Conservation (phyloP, 2,113 vertebrate genomes). For the Pantherophis guttatus region DNA sequence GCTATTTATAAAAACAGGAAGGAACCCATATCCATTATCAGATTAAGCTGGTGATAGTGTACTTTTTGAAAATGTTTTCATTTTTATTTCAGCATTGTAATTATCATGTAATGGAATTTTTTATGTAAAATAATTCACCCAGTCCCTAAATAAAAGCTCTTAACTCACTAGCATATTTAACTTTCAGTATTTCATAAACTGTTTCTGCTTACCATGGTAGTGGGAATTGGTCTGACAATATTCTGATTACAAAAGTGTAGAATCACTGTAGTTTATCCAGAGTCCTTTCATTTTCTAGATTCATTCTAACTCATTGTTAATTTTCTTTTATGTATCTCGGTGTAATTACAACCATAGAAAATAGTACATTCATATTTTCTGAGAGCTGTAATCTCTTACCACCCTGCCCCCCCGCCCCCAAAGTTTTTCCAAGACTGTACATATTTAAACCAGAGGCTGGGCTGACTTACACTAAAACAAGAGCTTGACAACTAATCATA, state of each 20-base stretch:
- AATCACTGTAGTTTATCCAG: neutral
- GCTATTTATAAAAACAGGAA: slow-evolving; percentile 61
- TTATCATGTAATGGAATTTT: slow-evolving; percentile 18
- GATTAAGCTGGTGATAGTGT: slow-evolving; percentile 53
- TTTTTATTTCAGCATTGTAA: slow-evolving; percentile 43
- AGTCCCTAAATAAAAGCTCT: slow-evolving; percentile 19
- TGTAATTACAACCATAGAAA: neutral
- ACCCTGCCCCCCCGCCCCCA: neutral
- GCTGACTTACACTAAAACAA: neutral
- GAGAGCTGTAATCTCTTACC: neutral
- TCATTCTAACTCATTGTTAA: neutral
- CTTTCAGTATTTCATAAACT: neutral
- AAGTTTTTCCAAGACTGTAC: neutral
- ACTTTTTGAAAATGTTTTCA: slow-evolving; percentile 45
- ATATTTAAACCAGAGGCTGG: neutral
- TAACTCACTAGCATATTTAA: neutral
- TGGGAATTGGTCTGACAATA: neutral
- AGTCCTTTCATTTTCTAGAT: neutral
- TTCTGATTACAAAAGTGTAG: neutral
- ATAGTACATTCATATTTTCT: neutral
- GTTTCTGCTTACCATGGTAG: neutral
- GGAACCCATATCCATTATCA: slow-evolving; percentile 50
- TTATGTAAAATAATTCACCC: slow-evolving; percentile 4
- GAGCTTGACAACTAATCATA: neutral
- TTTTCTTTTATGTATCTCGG: neutral